Conservation (phyloP, 2,888 invertebrate genomes). For the Eupithecia dodoneata region DNA sequence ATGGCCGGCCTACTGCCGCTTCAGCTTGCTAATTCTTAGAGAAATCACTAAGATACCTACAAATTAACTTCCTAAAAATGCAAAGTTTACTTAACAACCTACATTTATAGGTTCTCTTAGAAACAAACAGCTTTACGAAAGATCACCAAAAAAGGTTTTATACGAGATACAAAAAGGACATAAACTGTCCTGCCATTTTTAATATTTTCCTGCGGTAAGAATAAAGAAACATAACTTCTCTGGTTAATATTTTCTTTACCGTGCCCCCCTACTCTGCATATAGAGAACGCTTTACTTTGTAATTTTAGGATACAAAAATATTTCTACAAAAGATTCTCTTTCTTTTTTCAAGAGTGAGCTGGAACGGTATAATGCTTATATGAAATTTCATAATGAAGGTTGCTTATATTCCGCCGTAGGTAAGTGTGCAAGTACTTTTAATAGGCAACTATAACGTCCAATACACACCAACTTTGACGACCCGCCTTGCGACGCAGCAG, state of each 20-base stretch:
- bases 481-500: no score
- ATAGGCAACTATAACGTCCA: not conserved
- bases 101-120: not conserved
- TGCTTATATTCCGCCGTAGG: not conserved
- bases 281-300: constrained; percentile 9
- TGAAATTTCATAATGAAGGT: not conserved
- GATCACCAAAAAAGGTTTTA: constrained; percentile 13
- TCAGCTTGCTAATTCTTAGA: no score
- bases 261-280: constrained; percentile 6
- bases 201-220: constrained; percentile 20
- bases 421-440: not conserved
- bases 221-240: constrained; percentile 19
- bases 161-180: constrained; percentile 18
- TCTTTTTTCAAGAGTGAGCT: not conserved
- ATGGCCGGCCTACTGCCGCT: no score
- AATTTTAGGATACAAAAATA: constrained; percentile 16
- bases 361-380: not conserved
- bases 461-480: not conserved
- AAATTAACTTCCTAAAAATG: no score
- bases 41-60: no score
- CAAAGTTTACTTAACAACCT: not conserved
- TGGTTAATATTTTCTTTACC: constrained; percentile 15
- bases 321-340: not conserved
- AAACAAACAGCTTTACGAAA: not conserved
- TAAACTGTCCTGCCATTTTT: constrained; percentile 16